Conservation (phyloP, 2,113 vertebrate species). For the Sakesphorus luctuosus region DNA sequence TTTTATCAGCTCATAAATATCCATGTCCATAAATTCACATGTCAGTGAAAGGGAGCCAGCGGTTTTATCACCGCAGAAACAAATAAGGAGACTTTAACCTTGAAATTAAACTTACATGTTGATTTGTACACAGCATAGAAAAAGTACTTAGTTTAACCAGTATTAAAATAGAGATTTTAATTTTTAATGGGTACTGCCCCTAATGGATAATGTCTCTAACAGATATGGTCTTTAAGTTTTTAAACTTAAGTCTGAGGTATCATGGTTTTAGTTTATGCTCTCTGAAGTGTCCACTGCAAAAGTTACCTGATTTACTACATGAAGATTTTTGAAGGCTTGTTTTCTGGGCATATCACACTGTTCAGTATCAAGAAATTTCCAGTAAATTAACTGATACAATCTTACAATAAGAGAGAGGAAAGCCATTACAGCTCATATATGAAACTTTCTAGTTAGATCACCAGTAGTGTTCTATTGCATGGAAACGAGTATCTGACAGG, state of each 20-base stretch:
- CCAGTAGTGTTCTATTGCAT: not conserved
- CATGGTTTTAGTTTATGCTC: not conserved
- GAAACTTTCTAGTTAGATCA: not conserved
- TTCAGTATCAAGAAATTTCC: not conserved
- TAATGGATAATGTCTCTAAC: too few species aligned
- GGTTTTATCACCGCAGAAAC: conserved; percentile 84
- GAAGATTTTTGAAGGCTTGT: not conserved
- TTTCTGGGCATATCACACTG: not conserved
- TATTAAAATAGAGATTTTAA: not conserved
- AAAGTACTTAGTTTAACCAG: not conserved
- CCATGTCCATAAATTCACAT: conserved; percentile 93
- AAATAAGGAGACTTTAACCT: conserved; percentile 36
- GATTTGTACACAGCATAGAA: not conserved
- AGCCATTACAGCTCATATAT: not conserved
- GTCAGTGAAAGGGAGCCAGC: conserved; percentile 84
- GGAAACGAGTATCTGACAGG: not conserved
- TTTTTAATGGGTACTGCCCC: conserved; percentile 13
- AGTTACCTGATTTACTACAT: not conserved
- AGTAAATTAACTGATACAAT: not conserved
- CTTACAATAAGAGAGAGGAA: not conserved
- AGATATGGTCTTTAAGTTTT: not conserved
- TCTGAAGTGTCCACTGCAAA: not conserved
- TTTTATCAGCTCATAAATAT: conserved; percentile 90
- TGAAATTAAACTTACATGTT: not conserved
- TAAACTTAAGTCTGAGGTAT: not conserved